Base-by-base conservation (phyloP, 2,888 invertebrate genomes). In the Xanthia icteritia region DNA sequence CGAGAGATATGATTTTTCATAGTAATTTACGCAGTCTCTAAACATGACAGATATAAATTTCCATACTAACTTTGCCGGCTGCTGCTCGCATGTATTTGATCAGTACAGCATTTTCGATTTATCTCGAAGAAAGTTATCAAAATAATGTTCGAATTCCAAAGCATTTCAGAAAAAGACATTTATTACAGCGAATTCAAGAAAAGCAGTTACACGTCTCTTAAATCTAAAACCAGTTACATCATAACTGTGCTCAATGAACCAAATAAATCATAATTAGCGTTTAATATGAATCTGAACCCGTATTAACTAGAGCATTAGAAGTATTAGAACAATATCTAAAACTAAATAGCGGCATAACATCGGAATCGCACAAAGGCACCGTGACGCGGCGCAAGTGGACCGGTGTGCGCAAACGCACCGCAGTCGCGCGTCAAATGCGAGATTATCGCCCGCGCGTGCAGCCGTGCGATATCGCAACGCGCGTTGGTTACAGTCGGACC, bases 271-370 rank as follows among this genome's bases (percentile, higher is more conserved):
- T 74, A 67, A 73, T 60, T 58, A 15, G n/a, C 56, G 61, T 76
- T 61, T 61, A 69, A 60, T 72, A 65, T 58, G 23, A 81, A 80
- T 79, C 75, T 71, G 68, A 83, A 89, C 79, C 73, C 83, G 80
- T 88, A 89, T 82, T 89, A 91, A 91, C 90, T 90, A 91, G 90
- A 91, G 88, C 91, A 90, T 90, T 90, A 87, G 71, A 81, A 90
- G 87, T 89, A 90, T 89, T 89, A 84, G 76, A 83, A 73, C 78
- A 87, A 85, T 89, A 89, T 89, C 86, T 88, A 81, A 51, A 78
- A 79, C 86, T 87, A 81, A 77, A 77, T n/a, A 69, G 68, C 74
- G 79, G 70, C 68, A n/a, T 48, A 13, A 76, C 79, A 81, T 85
- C 85, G 84, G 76, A 86, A 89, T 88, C 74, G 77, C 66, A 84